Conservation (phyloP, 2,888 invertebrate species). For the Ophioninae sp. region DNA sequence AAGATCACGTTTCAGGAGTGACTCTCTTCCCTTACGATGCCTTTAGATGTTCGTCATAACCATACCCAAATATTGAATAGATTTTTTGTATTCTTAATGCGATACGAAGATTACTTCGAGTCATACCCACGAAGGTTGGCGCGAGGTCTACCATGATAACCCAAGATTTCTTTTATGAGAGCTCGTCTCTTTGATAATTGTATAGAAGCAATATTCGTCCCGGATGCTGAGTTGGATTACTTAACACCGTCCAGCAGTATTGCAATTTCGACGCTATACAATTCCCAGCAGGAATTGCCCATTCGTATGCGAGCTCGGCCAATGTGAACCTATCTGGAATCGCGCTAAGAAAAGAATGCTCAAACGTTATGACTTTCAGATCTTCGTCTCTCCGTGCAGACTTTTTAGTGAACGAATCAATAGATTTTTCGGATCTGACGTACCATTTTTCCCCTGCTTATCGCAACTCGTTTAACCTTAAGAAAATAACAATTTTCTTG, state of each 20-base stretch:
- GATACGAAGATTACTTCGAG: too few relatives aligned
- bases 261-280: conserved; percentile 91
- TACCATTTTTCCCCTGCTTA: conserved; percentile 56
- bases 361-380: too few relatives aligned
- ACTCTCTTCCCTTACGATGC: too few relatives aligned
- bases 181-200: too few relatives aligned
- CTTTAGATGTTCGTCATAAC: too few relatives aligned
- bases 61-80: too few relatives aligned
- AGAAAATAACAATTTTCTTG: conserved; percentile 49
- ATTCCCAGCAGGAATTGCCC: conserved; percentile 92
- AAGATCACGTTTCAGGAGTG: conserved; percentile 92
- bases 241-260: conserved; percentile 91
- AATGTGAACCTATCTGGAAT: conserved; percentile 93
- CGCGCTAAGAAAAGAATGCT: conserved; percentile 79
- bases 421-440: conserved; percentile 7
- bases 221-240: conserved; percentile 82
- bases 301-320: conserved; percentile 94
- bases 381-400: too few relatives aligned
- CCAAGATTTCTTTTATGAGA: too few relatives aligned
- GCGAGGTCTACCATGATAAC: too few relatives aligned
- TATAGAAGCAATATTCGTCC: conserved; percentile 84
- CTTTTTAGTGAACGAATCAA: too few relatives aligned
- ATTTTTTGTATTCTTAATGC: too few relatives aligned
- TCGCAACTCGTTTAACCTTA: conserved; percentile 42
- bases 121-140: too few relatives aligned